These are phyloP conservation scores for Ochropleura plecta DNA, from an alignment of 2,888 invertebrate species.

Conservation along the genomic window DNA sequence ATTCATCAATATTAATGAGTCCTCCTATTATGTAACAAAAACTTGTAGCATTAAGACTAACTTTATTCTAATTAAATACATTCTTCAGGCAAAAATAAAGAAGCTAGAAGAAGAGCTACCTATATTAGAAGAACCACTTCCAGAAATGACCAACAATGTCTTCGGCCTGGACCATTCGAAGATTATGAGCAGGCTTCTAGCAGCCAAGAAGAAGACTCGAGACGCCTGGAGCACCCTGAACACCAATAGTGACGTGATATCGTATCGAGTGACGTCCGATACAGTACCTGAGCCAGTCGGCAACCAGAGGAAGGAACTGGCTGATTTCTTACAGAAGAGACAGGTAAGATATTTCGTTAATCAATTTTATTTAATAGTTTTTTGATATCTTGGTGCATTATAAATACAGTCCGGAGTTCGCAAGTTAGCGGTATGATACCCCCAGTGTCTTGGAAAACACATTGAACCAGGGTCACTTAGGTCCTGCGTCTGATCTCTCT, in stretches of 20 bases:
- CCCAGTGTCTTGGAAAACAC: too few species aligned
- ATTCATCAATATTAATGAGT: not conserved
- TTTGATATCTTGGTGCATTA: not conserved
- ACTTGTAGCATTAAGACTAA: not conserved
- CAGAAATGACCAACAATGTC: slow-evolving; percentile 93
- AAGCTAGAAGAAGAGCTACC: slow-evolving; percentile 80
- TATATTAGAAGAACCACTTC: slow-evolving; percentile 86
- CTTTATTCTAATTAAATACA: not conserved
- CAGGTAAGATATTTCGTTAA: slow-evolving; percentile 76
- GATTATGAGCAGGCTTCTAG: slow-evolving; percentile 91
- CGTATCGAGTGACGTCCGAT: slow-evolving; percentile 73
- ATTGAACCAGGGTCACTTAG: too few species aligned
- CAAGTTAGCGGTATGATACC: too few species aligned
- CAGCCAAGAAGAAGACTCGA: slow-evolving; percentile 88
- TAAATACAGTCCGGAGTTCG: not conserved
- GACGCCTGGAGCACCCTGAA: slow-evolving; percentile 88
- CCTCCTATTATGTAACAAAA: not conserved
- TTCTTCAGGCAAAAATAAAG: slow-evolving; percentile 83
- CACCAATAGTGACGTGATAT: slow-evolving; percentile 75
- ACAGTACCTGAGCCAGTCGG: slow-evolving; percentile 67
- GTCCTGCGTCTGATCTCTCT: too few species aligned
- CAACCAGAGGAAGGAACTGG: slow-evolving; percentile 87
- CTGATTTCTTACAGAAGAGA: slow-evolving; percentile 89
- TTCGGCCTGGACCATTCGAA: slow-evolving; percentile 92
- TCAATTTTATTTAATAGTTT: not conserved